These are phyloP conservation scores for Sympetrum striolatum DNA, from an alignment of 2,888 invertebrate genomes.

Conservation along the genomic window DNA sequence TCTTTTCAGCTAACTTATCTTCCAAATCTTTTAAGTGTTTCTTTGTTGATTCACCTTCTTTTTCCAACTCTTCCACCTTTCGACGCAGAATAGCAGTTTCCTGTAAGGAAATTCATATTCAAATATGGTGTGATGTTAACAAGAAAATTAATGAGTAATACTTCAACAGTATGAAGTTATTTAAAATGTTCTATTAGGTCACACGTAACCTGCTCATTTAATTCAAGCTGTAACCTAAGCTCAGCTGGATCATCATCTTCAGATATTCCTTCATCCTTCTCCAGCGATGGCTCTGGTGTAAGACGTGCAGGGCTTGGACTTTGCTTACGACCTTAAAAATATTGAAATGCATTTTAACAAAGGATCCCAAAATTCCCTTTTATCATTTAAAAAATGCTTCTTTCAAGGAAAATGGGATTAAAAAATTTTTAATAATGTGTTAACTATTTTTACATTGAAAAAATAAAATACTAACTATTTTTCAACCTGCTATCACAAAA, in stretches of 20 bases:
- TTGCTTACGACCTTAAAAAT: constrained; percentile 68
- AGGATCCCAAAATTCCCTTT: no score
- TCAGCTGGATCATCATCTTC: constrained; percentile 85
- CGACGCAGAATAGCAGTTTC: constrained; percentile 83
- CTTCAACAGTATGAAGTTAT: not conserved
- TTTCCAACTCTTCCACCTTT: constrained; percentile 85
- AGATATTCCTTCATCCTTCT: constrained; percentile 76
- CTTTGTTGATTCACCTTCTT: constrained; percentile 75
- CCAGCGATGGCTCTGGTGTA: constrained; percentile 69
- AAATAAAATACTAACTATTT: no score
- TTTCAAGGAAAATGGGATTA: no score
- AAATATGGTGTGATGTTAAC: not conserved
- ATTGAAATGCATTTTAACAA: not conserved
- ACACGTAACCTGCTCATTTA: constrained; percentile 76
- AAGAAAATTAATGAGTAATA: not conserved
- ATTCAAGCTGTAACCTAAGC: constrained; percentile 81
- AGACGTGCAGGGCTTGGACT: constrained; percentile 68
- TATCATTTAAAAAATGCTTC: no score
- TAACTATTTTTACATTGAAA: no score
- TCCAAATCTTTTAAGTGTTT: constrained; percentile 79
- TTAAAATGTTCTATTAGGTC: not conserved
- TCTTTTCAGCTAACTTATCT: constrained; percentile 68
- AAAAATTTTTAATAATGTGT: no score
- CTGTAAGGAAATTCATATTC: constrained; percentile 56
- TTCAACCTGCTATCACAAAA: no score